Conservation (phyloP, 1,140 invertebrate species). For the Microplitis demolitor region DNA sequence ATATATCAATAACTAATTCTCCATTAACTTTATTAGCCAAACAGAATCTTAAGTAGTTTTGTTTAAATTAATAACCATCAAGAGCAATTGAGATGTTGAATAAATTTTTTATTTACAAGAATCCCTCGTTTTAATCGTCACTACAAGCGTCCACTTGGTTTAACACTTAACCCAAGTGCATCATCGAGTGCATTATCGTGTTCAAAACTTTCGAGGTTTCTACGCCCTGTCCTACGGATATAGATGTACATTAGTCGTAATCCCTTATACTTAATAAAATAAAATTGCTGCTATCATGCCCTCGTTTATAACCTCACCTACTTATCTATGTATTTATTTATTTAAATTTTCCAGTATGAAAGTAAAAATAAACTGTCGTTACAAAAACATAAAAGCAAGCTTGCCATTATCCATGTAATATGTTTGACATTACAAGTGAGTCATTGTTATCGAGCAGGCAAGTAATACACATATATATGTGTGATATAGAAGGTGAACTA, state of each 20-base stretch:
- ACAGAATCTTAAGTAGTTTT: no score
- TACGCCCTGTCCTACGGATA: constrained; percentile 8
- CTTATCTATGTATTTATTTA: no score
- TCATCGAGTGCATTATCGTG: constrained; percentile 33
- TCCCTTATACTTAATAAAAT: background rate
- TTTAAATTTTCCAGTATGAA: no score
- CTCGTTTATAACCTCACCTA: background rate
- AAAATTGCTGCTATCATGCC: background rate
- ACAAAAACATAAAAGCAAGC: no score
- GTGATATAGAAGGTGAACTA: background rate
- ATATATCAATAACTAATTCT: no score
- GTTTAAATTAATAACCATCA: no score
- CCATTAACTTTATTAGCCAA: background rate
- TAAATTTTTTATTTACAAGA: no score
- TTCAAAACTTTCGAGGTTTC: constrained; percentile 29
- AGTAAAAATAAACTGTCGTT: no score
- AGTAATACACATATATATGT: no score
- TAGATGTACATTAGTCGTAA: no score
- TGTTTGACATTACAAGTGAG: background rate
- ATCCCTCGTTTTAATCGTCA: background rate
- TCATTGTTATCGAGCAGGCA: background rate
- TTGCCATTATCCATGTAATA: no score
- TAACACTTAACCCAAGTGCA: constrained; percentile 25
- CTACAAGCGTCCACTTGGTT: constrained; percentile 6
- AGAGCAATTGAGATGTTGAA: no score